phyloP scores from a whole-genome alignment of 2,113 vertebrate species.

The Salvelinus sp. region DNA sequence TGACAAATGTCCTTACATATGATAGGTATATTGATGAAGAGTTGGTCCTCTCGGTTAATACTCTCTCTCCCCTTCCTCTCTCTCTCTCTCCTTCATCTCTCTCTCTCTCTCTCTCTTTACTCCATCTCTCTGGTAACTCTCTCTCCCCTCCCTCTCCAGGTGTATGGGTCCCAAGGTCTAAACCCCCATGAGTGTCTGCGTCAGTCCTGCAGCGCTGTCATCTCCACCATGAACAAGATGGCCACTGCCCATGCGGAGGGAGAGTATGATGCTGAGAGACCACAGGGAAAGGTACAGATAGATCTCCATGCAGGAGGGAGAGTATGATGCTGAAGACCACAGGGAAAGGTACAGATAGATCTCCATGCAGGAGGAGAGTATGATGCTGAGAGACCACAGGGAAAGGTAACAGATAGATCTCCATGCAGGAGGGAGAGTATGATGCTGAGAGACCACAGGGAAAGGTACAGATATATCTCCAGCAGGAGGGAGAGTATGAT shows the following conservation, averaged over 20 bases:
- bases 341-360: not conserved
- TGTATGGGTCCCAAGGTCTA: conserved; percentile 69
- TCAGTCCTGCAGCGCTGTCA: conserved; percentile 89
- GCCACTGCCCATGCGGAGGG: conserved; percentile 98
- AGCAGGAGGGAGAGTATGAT: conserved; percentile 98
- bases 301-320: conserved; percentile 92
- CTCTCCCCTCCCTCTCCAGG: conserved; percentile 25
- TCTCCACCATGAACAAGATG: conserved; percentile 97
- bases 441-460: conserved; percentile 84
- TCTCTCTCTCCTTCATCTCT: too few species aligned
- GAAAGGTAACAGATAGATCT: not conserved
- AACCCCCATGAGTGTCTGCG: conserved; percentile 86
- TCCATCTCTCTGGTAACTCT: too few species aligned
- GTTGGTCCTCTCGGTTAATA: too few species aligned
- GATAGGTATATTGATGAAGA: too few species aligned
- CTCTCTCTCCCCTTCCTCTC: too few species aligned
- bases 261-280: conserved; percentile 90
- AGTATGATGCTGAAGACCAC: conserved; percentile 90
- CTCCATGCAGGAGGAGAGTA: conserved; percentile 98
- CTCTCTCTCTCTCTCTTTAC: too few species aligned
- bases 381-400: conserved; percentile 82
- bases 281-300: conserved; percentile 41
- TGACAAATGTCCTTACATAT: too few species aligned
- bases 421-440: conserved; percentile 98
- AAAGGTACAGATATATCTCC: conserved; percentile 33